Conservation (phyloP, 2,888 invertebrate species). For the Thelaira solivaga region DNA sequence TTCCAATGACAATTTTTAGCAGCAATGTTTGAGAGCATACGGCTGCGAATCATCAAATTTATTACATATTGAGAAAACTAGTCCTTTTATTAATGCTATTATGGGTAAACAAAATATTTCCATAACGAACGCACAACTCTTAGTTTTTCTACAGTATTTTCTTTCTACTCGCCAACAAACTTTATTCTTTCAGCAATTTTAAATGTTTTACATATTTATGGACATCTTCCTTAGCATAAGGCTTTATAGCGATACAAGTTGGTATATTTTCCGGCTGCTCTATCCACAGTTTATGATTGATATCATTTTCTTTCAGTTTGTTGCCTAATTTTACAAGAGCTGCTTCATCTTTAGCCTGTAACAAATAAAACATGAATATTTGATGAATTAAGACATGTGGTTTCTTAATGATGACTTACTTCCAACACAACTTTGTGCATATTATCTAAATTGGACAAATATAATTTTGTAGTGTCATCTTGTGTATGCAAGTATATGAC, state of each 20-base stretch:
- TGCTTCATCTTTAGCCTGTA: constrained; percentile 86
- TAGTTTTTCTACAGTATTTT: no score
- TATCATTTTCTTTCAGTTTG: constrained; percentile 83
- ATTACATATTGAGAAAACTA: no score
- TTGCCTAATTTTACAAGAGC: constrained; percentile 83
- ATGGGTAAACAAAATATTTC: no score
- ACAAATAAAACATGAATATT: not conserved
- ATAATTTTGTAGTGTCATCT: constrained; percentile 86
- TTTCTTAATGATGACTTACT: no score
- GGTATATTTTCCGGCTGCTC: constrained; percentile 98
- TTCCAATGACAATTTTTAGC: no score
- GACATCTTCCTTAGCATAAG: constrained; percentile 90
- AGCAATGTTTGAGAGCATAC: no score
- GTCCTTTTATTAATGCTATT: no score
- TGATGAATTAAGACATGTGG: not conserved
- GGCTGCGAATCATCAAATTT: no score
- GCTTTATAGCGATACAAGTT: constrained; percentile 95
- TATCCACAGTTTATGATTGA: constrained; percentile 95
- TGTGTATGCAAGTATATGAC: constrained; percentile 86
- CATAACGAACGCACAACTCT: no score
- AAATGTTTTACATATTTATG: constrained; percentile 91
- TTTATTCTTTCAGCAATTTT: constrained; percentile 80
- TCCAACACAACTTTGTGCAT: constrained; percentile 98
- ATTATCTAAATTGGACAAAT: constrained; percentile 90
- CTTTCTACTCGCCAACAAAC: no score